phyloP scores from a whole-genome alignment of 23 tunicate genomes.

The Corella eumyota region DNA sequence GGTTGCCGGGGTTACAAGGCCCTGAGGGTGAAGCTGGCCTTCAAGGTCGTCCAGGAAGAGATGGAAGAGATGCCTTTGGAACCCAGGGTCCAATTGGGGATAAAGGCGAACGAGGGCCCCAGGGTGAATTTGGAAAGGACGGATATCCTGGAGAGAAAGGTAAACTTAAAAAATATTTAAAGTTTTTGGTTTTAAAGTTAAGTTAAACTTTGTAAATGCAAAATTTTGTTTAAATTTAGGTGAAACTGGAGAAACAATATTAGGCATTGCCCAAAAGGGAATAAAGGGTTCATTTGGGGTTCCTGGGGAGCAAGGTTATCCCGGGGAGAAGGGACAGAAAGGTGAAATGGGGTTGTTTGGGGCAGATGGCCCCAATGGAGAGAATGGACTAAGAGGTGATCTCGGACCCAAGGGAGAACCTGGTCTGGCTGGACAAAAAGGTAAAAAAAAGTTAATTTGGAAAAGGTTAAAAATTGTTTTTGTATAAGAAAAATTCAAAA shows the following conservation, averaged over 20 bases:
- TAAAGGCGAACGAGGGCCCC: constrained; percentile 59
- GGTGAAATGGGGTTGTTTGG: background rate
- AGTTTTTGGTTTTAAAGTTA: background rate
- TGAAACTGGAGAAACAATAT: constrained; percentile 3
- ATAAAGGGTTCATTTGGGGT: background rate
- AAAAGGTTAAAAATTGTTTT: too few species aligned
- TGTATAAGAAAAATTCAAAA: too few species aligned
- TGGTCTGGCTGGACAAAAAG: constrained; percentile 27
- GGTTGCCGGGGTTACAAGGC: constrained; percentile 42
- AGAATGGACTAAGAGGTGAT: constrained; percentile 26
- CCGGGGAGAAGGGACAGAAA: background rate
- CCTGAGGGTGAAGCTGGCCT: constrained; percentile 40
- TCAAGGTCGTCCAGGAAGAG: constrained; percentile 23
- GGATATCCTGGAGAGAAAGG: constrained; percentile 57
- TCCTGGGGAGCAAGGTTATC: constrained; percentile 7
- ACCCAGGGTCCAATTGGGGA: constrained; percentile 39
- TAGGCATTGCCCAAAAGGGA: constrained; percentile 1
- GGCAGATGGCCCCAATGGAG: constrained; percentile 26
- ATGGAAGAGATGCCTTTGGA: constrained; percentile 45
- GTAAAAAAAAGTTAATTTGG: too few species aligned
- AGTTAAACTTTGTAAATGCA: background rate
- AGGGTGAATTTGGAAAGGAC: constrained; percentile 23
- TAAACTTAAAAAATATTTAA: background rate
- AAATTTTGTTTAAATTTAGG: background rate
- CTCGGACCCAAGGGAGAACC: constrained; percentile 36